Evolutionary conservation across 2,888 invertebrate species (phyloP).

Genomic region (Bugula neritina): DNA sequence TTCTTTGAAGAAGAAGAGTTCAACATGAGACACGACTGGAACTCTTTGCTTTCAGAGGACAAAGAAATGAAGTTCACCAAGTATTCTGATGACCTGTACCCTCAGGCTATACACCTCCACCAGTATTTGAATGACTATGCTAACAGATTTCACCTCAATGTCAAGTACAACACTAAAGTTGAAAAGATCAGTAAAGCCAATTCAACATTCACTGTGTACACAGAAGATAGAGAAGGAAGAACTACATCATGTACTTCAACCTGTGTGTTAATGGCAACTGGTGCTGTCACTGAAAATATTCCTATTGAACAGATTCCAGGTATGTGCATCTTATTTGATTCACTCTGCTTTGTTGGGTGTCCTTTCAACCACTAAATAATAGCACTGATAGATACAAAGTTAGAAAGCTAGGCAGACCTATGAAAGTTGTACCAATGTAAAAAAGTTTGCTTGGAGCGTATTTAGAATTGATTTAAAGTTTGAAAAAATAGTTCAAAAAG

Average conservation of each 20-base stretch:
- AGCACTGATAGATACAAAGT: too few species aligned
- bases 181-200: background rate
- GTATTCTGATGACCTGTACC: conserved; percentile 38
- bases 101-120: conserved; percentile 30
- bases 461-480: too few species aligned
- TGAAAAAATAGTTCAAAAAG: too few species aligned
- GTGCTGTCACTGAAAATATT: conserved; percentile 26
- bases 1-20: conserved; percentile 26
- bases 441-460: too few species aligned
- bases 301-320: conserved; percentile 17
- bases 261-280: conserved; percentile 26
- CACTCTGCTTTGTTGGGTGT: too few species aligned
- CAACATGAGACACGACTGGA: conserved; percentile 29
- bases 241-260: background rate
- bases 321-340: too few species aligned
- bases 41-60: conserved; percentile 28
- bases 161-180: too few species aligned
- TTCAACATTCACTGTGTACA: background rate
- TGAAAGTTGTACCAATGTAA: too few species aligned
- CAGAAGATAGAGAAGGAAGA: background rate
- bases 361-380: too few species aligned
- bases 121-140: conserved; percentile 17
- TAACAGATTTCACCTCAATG: conserved; percentile 9
- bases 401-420: background rate
- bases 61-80: conserved; percentile 32